Base-by-base conservation (phyloP, 2,888 invertebrate species). In the Brachyptera putata region DNA sequence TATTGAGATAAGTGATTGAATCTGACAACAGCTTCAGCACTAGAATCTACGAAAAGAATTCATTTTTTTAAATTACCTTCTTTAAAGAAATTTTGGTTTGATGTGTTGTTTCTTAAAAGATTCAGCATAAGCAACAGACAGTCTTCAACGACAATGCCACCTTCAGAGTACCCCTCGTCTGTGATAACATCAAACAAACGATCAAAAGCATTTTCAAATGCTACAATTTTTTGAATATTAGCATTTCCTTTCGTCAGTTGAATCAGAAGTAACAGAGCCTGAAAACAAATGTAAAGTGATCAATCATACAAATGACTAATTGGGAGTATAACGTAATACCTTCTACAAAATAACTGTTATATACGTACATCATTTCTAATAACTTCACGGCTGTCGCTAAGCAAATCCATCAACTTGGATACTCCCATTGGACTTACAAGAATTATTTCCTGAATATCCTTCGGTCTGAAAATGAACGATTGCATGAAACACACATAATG, bases 151-250 rank as follows among this genome's bases (percentile, higher is more conserved):
- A 99, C 94, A 58, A 99, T 96, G 63, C 95, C 96, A 49, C 96
- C 97, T 73, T 96, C 94, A 1, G 92, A 89, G 68, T 86, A 89
- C 2, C 95, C 95, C 75, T 98, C 98, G 61, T 90, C 87, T 1
- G 81, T 82, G 11, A 99, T 89, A 9, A 99, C 95, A 73, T 95
- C 94, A 68, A 98, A 89, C 25, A 99, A 79, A 66, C 91, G 83
- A 74, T 97, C 97, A 72, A 99, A 99, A 0, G 96, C 96, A 76
- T 97, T 98, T 75, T 99, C 98, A 74, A 98, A 99, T 0, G 98
- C 97, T 0, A 99, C 95, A 69, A 99, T 97, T 77, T 98, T 99
- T 74, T 98, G 97, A 69, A 98, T 95, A 74, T 95, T 97, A 0
- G 95, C 91, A 77, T 99, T 97, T 13, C 90, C 89, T 80, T 90